Evolutionary conservation across 1,140 invertebrate species (phyloP).

Genomic region (Heliconius melpomene): DNA sequence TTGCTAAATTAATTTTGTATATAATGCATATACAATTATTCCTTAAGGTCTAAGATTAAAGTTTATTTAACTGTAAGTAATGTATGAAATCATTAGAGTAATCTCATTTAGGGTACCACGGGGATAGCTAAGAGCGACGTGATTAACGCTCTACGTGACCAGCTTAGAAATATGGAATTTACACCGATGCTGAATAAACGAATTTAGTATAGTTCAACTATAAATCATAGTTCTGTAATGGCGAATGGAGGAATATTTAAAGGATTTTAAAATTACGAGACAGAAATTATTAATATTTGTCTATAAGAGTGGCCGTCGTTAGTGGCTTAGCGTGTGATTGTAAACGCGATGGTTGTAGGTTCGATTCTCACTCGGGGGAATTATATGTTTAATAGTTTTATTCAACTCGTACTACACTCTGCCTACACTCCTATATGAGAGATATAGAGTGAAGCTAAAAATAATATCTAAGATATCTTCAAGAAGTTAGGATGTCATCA

Average conservation of each 20-base stretch:
- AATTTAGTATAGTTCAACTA: constrained; percentile 11
- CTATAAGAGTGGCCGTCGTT: too few relatives aligned
- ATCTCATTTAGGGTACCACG: constrained; percentile 32
- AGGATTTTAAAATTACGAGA: background rate
- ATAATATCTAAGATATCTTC: too few relatives aligned
- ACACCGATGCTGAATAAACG: constrained; percentile 13
- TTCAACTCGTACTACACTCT: too few relatives aligned
- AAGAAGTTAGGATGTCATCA: too few relatives aligned
- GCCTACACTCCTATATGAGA: too few relatives aligned
- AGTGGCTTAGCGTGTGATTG: too few relatives aligned
- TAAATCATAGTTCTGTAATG: background rate
- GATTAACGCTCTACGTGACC: constrained; percentile 31
- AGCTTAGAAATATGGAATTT: constrained; percentile 18
- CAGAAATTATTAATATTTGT: too few relatives aligned
- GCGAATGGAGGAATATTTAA: background rate
- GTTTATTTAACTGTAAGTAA: constrained; percentile 19
- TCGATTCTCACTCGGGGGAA: too few relatives aligned
- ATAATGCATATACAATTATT: background rate
- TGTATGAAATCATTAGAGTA: constrained; percentile 27
- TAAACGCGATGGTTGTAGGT: too few relatives aligned
- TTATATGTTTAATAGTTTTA: too few relatives aligned
- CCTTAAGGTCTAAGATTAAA: background rate
- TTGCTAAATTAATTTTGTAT: too few relatives aligned
- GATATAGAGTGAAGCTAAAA: too few relatives aligned
- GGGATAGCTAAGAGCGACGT: constrained; percentile 33